Conservation (phyloP, 2,797 vertebrate genomes). For the Sebastes umbrosus region DNA sequence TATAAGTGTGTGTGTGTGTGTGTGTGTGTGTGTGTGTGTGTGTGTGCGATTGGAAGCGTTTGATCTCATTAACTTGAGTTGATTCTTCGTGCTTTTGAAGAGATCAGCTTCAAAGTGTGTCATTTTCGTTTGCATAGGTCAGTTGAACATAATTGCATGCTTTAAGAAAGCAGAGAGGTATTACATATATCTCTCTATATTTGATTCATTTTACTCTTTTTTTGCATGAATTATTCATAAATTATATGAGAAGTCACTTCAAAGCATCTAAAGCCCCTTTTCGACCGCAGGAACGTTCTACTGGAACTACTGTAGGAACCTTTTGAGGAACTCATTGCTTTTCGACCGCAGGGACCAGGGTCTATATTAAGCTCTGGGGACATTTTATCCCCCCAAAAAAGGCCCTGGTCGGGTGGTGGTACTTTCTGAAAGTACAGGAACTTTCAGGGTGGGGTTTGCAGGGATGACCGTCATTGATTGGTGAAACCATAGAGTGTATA, state of each 20-base stretch:
- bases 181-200: not conserved
- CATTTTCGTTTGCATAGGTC: not conserved
- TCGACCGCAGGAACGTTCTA: not conserved
- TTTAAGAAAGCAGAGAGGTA: not conserved
- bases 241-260: not conserved
- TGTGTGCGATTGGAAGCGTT: not conserved
- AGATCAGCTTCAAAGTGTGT: constrained; percentile 19
- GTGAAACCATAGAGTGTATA: no score
- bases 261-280: not conserved
- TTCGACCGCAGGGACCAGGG: not conserved
- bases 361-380: not conserved
- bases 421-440: not conserved
- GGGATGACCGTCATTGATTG: not conserved
- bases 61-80: constrained; percentile 37
- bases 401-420: not conserved
- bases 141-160: not conserved
- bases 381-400: not conserved
- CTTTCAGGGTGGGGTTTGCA: not conserved
- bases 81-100: constrained; percentile 25
- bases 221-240: not conserved
- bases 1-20: not conserved
- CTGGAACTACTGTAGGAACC: not conserved
- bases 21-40: not conserved
- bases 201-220: not conserved
- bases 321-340: not conserved